Percentiles rank a stretch among this genome's conserved stretches.
Conservation (phyloP, 2,888 invertebrate species). For the Clistopyga incitator region DNA sequence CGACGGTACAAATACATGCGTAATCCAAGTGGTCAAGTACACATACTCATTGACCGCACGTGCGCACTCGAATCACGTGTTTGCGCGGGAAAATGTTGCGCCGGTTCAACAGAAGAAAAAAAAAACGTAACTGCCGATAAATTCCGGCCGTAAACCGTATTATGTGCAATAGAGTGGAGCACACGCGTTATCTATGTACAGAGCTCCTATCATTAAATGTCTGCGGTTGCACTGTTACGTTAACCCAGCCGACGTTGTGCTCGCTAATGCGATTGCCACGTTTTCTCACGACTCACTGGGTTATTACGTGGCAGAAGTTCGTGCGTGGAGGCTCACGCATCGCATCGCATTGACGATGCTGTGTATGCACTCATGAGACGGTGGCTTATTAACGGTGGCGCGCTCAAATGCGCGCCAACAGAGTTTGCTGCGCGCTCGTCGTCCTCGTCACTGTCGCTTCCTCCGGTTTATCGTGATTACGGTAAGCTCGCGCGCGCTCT, state of each 20-base stretch:
- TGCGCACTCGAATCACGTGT: constrained; percentile 13
- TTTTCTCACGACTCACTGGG: constrained; percentile 65
- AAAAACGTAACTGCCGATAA: neutral
- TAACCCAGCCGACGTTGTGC: constrained; percentile 58
- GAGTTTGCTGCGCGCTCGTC: constrained; percentile 19
- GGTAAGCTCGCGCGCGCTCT: constrained; percentile 34
- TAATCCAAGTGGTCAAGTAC: neutral
- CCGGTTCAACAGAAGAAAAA: neutral
- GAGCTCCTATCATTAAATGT: constrained; percentile 48
- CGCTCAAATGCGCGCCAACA: constrained; percentile 47
- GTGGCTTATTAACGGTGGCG: constrained; percentile 58
- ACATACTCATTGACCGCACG: neutral
- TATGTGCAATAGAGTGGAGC: neutral
- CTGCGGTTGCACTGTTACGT: constrained; percentile 55
- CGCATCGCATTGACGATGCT: constrained; percentile 59
- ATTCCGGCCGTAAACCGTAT: neutral
- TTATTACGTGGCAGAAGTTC: constrained; percentile 63
- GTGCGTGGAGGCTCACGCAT: constrained; percentile 50
- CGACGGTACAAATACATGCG: constrained; percentile 22
- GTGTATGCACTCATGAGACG: constrained; percentile 18
- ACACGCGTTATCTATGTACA: constrained; percentile 15
- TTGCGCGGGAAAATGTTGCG: neutral
- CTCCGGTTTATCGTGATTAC: constrained; percentile 63
- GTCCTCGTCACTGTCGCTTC: constrained; percentile 26
- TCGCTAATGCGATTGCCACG: constrained; percentile 64